These are phyloP conservation scores for Oreochromis mossambicus DNA, from an alignment of 2,797 vertebrate species.

Conservation along the genomic window DNA sequence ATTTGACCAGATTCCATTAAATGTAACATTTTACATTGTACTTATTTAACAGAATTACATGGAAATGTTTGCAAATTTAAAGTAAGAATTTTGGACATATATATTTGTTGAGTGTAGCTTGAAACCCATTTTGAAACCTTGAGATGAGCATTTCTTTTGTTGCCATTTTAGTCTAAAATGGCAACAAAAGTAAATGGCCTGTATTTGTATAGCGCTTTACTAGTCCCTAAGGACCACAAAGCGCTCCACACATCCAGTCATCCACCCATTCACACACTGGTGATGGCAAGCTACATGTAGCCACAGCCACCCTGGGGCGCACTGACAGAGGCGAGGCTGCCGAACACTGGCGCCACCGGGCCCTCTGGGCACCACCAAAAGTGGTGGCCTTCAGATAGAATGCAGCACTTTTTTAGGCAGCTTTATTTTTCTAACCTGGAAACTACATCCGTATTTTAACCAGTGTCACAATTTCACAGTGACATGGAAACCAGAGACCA, in stretches of 20 bases:
- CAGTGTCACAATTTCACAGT: background rate
- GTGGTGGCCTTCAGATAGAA: background rate
- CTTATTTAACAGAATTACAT: background rate
- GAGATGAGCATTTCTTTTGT: background rate
- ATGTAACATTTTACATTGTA: background rate
- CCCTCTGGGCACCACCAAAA: background rate
- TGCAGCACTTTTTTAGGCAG: background rate
- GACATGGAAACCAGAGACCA: background rate
- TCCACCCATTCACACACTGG: no score
- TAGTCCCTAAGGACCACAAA: no score
- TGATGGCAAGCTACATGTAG: no score
- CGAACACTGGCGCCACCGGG: no score
- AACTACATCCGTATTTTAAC: background rate
- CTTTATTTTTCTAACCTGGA: background rate
- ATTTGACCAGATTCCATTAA: background rate
- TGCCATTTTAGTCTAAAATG: background rate
- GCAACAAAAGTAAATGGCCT: background rate
- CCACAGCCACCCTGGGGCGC: no score
- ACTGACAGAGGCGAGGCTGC: no score
- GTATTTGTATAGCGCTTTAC: no score
- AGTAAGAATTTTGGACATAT: background rate
- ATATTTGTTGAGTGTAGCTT: background rate
- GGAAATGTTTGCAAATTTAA: background rate
- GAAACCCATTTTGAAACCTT: background rate
- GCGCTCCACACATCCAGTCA: no score